These are phyloP conservation scores for Acronicta psi DNA, from an alignment of 2,888 invertebrate species.

Conservation along the genomic window DNA sequence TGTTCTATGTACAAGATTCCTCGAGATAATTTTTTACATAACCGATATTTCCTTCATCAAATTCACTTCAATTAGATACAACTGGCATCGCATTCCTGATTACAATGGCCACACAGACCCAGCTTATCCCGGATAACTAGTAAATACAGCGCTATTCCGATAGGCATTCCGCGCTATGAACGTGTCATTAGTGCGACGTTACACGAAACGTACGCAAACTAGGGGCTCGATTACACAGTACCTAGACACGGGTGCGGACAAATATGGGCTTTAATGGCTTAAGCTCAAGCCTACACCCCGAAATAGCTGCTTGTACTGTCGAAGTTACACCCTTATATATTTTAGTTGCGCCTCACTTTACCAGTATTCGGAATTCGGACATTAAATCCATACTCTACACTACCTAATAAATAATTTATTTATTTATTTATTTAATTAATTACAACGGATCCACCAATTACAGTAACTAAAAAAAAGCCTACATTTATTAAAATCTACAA, in stretches of 20 bases:
- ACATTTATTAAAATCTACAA: too few species aligned
- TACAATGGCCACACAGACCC: background rate
- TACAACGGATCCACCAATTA: too few species aligned
- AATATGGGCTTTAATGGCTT: background rate
- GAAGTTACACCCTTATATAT: too few species aligned
- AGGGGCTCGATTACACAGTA: constrained; percentile 4
- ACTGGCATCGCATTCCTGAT: background rate
- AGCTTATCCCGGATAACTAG: background rate
- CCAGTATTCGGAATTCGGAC: too few species aligned
- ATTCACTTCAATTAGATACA: background rate
- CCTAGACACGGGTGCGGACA: background rate
- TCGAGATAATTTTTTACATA: too few species aligned
- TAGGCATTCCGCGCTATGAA: background rate
- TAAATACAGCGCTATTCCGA: constrained; percentile 1
- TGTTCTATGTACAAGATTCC: too few species aligned
- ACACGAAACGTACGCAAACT: constrained; percentile 1
- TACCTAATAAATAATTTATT: too few species aligned
- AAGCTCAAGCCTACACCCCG: background rate
- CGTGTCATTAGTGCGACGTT: constrained; percentile 5
- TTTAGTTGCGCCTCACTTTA: too few species aligned
- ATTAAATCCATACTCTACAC: too few species aligned
- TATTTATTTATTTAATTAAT: too few species aligned
- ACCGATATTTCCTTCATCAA: background rate
- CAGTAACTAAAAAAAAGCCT: too few species aligned
- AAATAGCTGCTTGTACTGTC: background rate